A percentile compares a stretch with the other conserved stretches of the same genome.
Conservation (phyloP, 2,113 vertebrate genomes). For the Lophura nycthemera region DNA sequence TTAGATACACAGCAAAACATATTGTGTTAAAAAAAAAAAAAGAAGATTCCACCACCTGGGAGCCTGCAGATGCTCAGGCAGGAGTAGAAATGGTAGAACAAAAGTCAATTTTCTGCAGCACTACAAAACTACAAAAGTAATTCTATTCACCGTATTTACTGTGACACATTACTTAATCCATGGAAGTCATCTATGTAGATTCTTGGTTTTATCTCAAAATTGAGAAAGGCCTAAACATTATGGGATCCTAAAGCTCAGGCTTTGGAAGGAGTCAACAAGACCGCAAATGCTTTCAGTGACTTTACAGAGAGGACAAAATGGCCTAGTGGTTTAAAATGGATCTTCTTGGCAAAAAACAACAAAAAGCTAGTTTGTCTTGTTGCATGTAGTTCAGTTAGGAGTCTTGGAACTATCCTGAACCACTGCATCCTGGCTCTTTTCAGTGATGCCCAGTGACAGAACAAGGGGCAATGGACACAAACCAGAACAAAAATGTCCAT, state of each 20-base stretch:
- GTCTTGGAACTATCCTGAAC: not conserved
- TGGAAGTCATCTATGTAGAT: not conserved
- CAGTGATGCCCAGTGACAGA: no score
- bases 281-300: not conserved
- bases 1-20: not conserved
- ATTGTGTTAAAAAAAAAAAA: not conserved
- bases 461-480: no score
- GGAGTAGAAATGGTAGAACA: not conserved
- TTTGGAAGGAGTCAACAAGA: not conserved
- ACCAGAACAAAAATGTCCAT: no score
- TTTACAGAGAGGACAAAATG: not conserved
- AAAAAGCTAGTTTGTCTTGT: not conserved
- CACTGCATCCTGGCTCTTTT: not conserved
- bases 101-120: not conserved
- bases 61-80: not conserved
- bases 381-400: not conserved
- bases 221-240: not conserved
- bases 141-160: not conserved
- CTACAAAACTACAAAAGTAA: not conserved
- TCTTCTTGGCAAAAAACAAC: not conserved
- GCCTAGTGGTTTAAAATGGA: not conserved
- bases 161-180: not conserved
- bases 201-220: not conserved
- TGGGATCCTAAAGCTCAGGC: not conserved
- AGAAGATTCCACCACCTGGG: not conserved